Base-by-base conservation (phyloP, 92 coral and sea anemone species). In the Phenganax subtilis region DNA sequence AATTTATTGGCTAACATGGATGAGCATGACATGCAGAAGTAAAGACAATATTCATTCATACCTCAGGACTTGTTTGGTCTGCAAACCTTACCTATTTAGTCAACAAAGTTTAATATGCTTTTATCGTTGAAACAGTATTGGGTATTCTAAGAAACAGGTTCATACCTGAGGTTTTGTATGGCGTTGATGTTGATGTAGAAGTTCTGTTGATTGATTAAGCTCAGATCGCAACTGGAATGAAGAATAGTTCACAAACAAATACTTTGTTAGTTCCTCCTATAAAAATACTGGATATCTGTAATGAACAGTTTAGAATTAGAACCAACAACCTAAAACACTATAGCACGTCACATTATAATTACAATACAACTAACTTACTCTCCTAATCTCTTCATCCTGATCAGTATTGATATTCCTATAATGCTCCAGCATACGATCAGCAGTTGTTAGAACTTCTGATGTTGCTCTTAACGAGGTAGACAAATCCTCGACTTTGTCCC, bases 351-450 rank as follows among this genome's bases (percentile, higher is more conserved):
- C 25, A 20, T 20, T 20, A 70, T 16, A 31, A n/a, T 10, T 6
- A 68, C 3, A 53, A 1, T 73, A 11, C 10, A 73, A 55, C n/a
- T 71, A 9, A 9, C 61, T 6, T 81, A 96, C 99, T 91, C 91
- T 92, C 57, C 79, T 85, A 82, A 96, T 96, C 87, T 96, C 99
- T 14, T 96, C 99, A 92, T 96, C 99, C 75, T 96, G 99, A 62
- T 96, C 99, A 6, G 87, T 94, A 89, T 96, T 96, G 17, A 96
- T 91, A 76, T 89, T 93, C 27, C 99, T 86, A 82, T 96, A 96
- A 75, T 96, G 99, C 58, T 96, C 99, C 75, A 96, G 85, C 99
- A 96, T 96, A 54, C 99, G 97, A 84, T 96, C 99, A 27, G 99
- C 99, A 8, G 99, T 96, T 15, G 99, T 92, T 77, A 96, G 78